Base-by-base conservation (phyloP, 2,113 vertebrate species). In the Nycticorax nycticorax region DNA sequence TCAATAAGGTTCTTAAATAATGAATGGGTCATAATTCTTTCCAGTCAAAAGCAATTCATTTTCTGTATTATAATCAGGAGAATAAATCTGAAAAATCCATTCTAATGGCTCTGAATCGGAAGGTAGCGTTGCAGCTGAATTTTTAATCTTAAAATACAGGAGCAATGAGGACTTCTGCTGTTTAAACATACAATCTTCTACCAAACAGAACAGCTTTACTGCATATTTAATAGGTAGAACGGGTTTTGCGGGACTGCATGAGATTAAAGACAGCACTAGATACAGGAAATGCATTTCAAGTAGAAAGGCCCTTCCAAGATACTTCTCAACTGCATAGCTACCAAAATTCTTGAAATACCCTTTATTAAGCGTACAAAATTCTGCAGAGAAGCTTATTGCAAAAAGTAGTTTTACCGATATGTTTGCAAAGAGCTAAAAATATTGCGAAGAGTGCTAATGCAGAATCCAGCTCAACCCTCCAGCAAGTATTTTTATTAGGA, bases 21-120 rank as follows among this genome's bases (percentile, higher is more conserved):
- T 95, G 71, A 94, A 94, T 66, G 60, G 92, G 71, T 91, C 81
- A 45, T 95, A 96, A 96, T 95, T 95, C 89, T 71, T 95, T 85
- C 91, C 71, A 85, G 81, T 89, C 91, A 95, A 94, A 96, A 95
- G 94, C 94, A 96, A 97, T 96, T 97, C 96, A 89, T 97, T 95
- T 93, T 94, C 94, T 93, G 77, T 95, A 89, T 92, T 94, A 69
- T 91, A 96, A 96, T 96, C 92, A 89, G 55, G 71, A 96, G 67
- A 89, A 89, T 96, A 97, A 96, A 96, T 96, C 96, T 85, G 59
- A 82, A 79, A 92, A 93, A 93, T 73, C 88, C 92, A 83, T 89
- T 95, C 74, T 88, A 96, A 95, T 83, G 59, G 59, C 78, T 93
- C 66, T 66, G 55, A 85, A 88, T 77, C 77, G 52, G 30, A 82